Percentiles rank a stretch among this genome's conserved stretches.
These are phyloP conservation scores for Melanerpes formicivorus DNA, from an alignment of 2,113 vertebrate species.

Conservation along the genomic window DNA sequence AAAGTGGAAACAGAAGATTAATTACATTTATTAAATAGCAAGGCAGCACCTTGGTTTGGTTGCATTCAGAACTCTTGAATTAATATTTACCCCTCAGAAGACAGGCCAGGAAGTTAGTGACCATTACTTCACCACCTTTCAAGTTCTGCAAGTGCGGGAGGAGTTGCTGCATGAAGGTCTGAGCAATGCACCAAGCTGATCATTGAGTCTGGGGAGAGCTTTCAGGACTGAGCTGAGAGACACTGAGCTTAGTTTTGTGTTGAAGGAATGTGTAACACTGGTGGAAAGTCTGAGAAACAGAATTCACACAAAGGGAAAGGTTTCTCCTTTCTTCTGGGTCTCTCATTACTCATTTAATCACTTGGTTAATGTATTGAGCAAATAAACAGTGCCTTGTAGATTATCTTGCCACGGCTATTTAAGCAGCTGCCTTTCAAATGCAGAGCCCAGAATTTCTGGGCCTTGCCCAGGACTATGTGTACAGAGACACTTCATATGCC, in stretches of 20 bases:
- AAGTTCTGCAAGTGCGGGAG: background rate
- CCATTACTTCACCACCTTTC: background rate
- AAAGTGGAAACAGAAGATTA: background rate
- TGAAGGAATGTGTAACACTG: background rate
- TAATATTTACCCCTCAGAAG: background rate
- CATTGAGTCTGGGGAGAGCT: background rate
- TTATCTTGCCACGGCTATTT: conserved; percentile 5
- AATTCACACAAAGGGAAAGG: background rate
- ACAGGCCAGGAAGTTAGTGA: background rate
- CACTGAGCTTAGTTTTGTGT: background rate
- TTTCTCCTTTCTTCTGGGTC: conserved; percentile 10
- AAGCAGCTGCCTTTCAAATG: conserved; percentile 36
- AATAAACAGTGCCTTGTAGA: conserved; percentile 34
- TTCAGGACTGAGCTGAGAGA: background rate
- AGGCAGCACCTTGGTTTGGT: background rate
- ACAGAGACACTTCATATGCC: conserved; percentile 40
- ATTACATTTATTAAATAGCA: background rate
- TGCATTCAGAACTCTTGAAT: background rate
- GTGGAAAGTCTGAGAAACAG: conserved; percentile 3
- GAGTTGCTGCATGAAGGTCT: background rate
- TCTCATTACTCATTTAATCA: conserved; percentile 10
- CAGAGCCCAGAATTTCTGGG: conserved; percentile 38
- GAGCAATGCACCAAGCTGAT: background rate
- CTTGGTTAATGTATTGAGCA: conserved; percentile 15
- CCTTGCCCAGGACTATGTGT: conserved; percentile 53